phyloP scores from a whole-genome alignment of 1,140 invertebrate species.

The Leptestheria dahalacensis region DNA sequence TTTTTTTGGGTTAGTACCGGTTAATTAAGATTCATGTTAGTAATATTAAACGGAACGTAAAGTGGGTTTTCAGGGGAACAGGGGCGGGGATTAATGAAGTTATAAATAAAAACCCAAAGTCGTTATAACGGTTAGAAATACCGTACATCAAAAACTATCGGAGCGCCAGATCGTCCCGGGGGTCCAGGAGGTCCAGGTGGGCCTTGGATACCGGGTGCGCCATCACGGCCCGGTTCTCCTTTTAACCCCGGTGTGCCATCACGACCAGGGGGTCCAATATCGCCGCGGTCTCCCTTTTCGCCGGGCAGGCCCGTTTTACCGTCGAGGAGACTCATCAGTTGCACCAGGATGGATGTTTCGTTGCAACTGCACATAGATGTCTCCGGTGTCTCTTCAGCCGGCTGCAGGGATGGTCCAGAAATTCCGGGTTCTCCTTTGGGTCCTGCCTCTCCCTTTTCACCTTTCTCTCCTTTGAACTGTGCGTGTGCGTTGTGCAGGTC shows the following conservation, averaged over 20 bases:
- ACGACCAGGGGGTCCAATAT: slow-evolving; percentile 43
- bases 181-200: slow-evolving; percentile 59
- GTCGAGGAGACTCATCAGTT: not conserved
- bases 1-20: too few species aligned
- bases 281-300: slow-evolving; percentile 60
- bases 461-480: not conserved
- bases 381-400: not conserved
- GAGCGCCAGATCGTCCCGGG: slow-evolving; percentile 33
- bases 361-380: not conserved
- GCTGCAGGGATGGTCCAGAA: not conserved
- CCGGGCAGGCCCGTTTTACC: slow-evolving; percentile 42
- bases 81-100: slow-evolving; percentile 31
- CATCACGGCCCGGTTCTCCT: slow-evolving; percentile 57
- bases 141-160: not conserved
- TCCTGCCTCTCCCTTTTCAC: not conserved
- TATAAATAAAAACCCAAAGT: not conserved
- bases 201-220: slow-evolving; percentile 50
- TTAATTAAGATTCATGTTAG: too few species aligned
- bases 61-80: slow-evolving; percentile 41
- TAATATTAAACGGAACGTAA: not conserved
- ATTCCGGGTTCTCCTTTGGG: not conserved
- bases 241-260: slow-evolving; percentile 50
- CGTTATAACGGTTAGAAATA: not conserved
- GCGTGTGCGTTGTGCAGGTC: not conserved
- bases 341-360: not conserved